Conservation (phyloP, 2,797 vertebrate genomes). For the Siniperca obscura region DNA sequence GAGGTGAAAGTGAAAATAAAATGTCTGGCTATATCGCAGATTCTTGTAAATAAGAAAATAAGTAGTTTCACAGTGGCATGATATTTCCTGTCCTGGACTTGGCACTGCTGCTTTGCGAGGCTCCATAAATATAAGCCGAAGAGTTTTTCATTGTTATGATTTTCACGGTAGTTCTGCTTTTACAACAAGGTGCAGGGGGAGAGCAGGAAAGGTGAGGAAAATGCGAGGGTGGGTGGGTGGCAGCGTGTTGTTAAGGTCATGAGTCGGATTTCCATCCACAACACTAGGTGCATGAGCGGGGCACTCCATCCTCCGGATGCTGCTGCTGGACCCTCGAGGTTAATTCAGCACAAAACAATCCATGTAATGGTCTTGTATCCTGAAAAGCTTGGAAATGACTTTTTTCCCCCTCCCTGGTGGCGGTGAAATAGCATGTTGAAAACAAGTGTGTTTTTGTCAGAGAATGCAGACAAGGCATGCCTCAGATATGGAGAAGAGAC, state of each 20-base stretch:
- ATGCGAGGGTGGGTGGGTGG: neutral
- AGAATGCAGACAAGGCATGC: slow-evolving; percentile 55
- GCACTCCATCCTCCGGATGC: slow-evolving; percentile 4
- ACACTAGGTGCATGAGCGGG: neutral
- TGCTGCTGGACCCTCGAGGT: neutral
- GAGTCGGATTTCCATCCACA: slow-evolving; percentile 31
- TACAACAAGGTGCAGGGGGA: slow-evolving; percentile 18
- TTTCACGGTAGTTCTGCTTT: slow-evolving; percentile 52
- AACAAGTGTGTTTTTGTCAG: slow-evolving; percentile 63
- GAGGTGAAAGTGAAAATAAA: slow-evolving; percentile 58
- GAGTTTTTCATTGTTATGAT: slow-evolving; percentile 49
- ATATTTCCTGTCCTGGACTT: slow-evolving; percentile 36
- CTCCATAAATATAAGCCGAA: slow-evolving; percentile 33
- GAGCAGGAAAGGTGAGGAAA: slow-evolving; percentile 27
- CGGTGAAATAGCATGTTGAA: slow-evolving; percentile 17
- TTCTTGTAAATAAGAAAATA: slow-evolving; percentile 61
- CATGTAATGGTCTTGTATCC: slow-evolving; percentile 41
- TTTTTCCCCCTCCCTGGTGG: rapidly evolving
- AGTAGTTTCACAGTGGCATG: slow-evolving; percentile 23
- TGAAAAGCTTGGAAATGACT: slow-evolving; percentile 20
- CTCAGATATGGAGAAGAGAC: slow-evolving; percentile 50
- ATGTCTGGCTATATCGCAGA: slow-evolving; percentile 42
- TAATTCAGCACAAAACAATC: slow-evolving; percentile 43
- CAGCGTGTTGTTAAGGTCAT: neutral
- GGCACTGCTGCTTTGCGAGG: slow-evolving; percentile 33